A percentile compares a stretch with the other conserved stretches of the same genome.
phyloP scores from a whole-genome alignment of 2,888 invertebrate species.

The Tachina fera region DNA sequence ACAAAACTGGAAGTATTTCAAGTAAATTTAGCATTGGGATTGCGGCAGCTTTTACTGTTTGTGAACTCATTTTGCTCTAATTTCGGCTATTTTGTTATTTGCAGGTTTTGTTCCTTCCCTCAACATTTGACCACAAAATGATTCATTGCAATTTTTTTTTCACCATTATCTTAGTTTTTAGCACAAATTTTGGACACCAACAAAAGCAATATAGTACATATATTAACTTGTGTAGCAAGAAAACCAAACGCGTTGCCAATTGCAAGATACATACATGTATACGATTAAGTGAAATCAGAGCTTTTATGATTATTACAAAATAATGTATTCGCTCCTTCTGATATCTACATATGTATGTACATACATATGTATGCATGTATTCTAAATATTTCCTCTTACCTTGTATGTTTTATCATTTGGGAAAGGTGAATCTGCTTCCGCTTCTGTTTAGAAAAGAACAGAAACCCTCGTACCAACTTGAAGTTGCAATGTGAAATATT shows the following conservation, averaged over 20 bases:
- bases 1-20: background rate
- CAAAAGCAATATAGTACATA: slow-evolving; percentile 37
- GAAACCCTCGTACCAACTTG: background rate
- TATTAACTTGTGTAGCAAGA: slow-evolving; percentile 23
- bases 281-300: slow-evolving; percentile 57
- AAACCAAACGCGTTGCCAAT: slow-evolving; percentile 59
- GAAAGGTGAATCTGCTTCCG: background rate
- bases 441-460: background rate
- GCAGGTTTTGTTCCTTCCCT: slow-evolving; percentile 34
- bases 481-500: background rate
- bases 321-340: slow-evolving; percentile 38
- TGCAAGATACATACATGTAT: slow-evolving; percentile 45
- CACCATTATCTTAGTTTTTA: slow-evolving; percentile 46
- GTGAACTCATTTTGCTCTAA: slow-evolving; percentile 1
- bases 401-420: slow-evolving; percentile 24
- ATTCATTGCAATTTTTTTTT: slow-evolving; percentile 70
- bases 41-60: slow-evolving; percentile 4
- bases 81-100: background rate
- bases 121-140: slow-evolving; percentile 71
- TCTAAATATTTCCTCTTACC: background rate
- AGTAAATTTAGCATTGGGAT: background rate
- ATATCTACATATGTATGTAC: slow-evolving; percentile 6
- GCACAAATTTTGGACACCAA: slow-evolving; percentile 32
- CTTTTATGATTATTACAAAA: slow-evolving; percentile 64
- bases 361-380: background rate